These are phyloP conservation scores for Capitella teleta DNA, from an alignment of 1,140 invertebrate genomes.

Conservation along the genomic window DNA sequence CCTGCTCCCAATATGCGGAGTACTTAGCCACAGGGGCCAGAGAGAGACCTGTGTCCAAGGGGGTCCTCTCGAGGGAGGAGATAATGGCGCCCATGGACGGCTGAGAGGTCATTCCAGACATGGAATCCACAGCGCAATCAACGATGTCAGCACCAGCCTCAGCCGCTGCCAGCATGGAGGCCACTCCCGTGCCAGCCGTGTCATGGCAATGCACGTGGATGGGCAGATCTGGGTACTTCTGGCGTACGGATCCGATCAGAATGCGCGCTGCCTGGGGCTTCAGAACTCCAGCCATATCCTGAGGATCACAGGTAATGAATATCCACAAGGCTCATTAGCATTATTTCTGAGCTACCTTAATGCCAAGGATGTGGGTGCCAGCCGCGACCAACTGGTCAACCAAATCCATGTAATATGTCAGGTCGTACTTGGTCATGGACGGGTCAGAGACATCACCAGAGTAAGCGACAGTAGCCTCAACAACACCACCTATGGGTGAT, in stretches of 20 bases:
- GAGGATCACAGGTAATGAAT: constrained; percentile 2
- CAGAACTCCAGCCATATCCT: constrained; percentile 96
- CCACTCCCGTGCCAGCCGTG: constrained; percentile 89
- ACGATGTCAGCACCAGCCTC: constrained; percentile 93
- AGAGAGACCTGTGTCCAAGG: constrained; percentile 57
- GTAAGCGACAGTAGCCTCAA: constrained; percentile 96
- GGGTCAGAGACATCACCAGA: constrained; percentile 95
- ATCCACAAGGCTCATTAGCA: too few species aligned
- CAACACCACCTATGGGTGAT: constrained; percentile 86
- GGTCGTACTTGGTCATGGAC: constrained; percentile 73
- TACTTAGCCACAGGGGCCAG: constrained; percentile 80
- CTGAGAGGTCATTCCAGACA: constrained; percentile 95
- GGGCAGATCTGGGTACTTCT: constrained; percentile 85
- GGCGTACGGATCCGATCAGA: constrained; percentile 76
- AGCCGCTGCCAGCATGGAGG: constrained; percentile 87
- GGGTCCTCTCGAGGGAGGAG: constrained; percentile 61
- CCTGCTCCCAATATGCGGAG: constrained; percentile 98
- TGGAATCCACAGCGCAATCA: constrained; percentile 95
- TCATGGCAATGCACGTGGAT: constrained; percentile 99
- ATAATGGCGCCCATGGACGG: constrained; percentile 97
- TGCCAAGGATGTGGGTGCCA: constrained; percentile 88
- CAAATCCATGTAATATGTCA: constrained; percentile 88
- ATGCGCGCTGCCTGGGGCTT: constrained; percentile 84
- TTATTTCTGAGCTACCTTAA: constrained; percentile 67
- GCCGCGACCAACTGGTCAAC: constrained; percentile 91